A percentile compares a stretch with the other conserved stretches of the same genome.
These are phyloP conservation scores for Cantharis flavilabris DNA, from an alignment of 2,888 invertebrate species.

Conservation along the genomic window DNA sequence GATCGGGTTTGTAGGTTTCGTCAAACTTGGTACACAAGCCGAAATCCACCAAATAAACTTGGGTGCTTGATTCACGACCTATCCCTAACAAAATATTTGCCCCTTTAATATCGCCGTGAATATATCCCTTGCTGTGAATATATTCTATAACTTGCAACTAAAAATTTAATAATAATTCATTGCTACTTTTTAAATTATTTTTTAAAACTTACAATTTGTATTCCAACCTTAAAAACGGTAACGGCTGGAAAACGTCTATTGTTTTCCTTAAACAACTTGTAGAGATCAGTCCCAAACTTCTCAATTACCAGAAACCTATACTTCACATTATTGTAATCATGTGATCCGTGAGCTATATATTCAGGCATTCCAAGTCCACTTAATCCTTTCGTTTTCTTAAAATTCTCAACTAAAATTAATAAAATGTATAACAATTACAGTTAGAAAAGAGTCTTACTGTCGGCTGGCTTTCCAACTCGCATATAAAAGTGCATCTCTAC, in stretches of 20 bases:
- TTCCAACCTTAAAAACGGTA: constrained; percentile 78
- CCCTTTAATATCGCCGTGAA: constrained; percentile 96
- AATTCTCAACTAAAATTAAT: constrained; percentile 68
- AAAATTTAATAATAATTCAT: constrained; percentile 40
- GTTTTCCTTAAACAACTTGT: constrained; percentile 74
- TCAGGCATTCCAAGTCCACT: constrained; percentile 82
- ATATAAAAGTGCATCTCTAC: constrained; percentile 92
- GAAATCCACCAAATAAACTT: constrained; percentile 90
- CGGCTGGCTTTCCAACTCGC: constrained; percentile 71
- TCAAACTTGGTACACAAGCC: constrained; percentile 82
- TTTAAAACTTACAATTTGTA: constrained; percentile 74
- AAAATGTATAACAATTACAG: background rate
- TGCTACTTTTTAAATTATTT: background rate
- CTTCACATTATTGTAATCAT: constrained; percentile 73
- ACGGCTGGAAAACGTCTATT: constrained; percentile 69
- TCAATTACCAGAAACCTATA: constrained; percentile 91
- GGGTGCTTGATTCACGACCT: constrained; percentile 66
- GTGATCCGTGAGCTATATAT: constrained; percentile 83
- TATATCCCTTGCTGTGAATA: constrained; percentile 87
- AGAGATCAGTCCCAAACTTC: constrained; percentile 84
- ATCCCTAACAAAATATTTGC: constrained; percentile 86
- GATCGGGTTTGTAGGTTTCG: constrained; percentile 79
- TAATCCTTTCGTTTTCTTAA: constrained; percentile 69
- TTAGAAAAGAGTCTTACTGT: constrained; percentile 59
- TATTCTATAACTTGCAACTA: constrained; percentile 90